Conservation (phyloP, 2,113 vertebrate genomes). For the Thymallus thymallus region DNA sequence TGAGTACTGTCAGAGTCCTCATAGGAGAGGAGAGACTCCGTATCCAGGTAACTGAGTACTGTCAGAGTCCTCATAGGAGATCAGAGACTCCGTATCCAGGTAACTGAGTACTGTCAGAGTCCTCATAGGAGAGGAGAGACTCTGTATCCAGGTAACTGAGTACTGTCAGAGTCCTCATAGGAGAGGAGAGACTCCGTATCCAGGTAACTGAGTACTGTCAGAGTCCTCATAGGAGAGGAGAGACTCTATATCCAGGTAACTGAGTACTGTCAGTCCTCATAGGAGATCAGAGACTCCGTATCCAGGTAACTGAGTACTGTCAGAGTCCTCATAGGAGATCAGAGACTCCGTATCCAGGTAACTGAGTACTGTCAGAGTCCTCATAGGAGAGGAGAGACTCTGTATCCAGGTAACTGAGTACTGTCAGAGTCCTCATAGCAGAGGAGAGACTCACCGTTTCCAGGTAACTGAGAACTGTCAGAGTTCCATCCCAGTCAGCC, state of each 20-base stretch:
- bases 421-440: no score
- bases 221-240: background rate
- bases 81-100: background rate
- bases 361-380: no score
- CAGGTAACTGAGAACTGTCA: background rate
- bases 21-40: no score
- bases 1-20: background rate
- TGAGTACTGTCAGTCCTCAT: no score
- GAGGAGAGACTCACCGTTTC: background rate
- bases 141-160: background rate
- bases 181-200: background rate
- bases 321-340: background rate
- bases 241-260: no score
- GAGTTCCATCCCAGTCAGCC: background rate
- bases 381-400: background rate
- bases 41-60: background rate
- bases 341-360: background rate
- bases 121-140: no score
- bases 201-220: background rate
- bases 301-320: no score
- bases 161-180: background rate
- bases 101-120: background rate
- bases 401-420: no score
- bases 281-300: background rate
- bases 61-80: background rate